phyloP scores from a whole-genome alignment of 2,797 vertebrate genomes.

The Eleutherodactylus coqui region DNA sequence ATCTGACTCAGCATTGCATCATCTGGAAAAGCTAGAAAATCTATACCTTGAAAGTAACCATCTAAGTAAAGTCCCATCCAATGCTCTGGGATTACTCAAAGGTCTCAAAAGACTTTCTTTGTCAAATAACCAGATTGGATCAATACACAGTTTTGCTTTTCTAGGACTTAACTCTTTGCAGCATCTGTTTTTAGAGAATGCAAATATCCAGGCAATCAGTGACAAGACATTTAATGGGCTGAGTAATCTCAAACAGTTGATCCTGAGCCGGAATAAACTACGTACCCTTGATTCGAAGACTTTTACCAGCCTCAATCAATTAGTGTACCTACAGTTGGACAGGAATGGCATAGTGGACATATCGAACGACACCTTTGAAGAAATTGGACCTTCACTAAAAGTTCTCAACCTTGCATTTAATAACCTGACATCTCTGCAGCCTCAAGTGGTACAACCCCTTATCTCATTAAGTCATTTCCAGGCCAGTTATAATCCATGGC shows the following conservation, averaged over 20 bases:
- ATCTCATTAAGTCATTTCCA: conserved; percentile 76
- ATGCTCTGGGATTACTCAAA: conserved; percentile 71
- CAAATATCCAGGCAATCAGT: conserved; percentile 70
- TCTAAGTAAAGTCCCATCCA: conserved; percentile 72
- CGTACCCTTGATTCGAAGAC: conserved; percentile 72
- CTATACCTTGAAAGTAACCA: conserved; percentile 75
- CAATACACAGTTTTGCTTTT: conserved; percentile 73
- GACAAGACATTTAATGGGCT: conserved; percentile 73
- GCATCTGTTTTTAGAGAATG: conserved; percentile 72
- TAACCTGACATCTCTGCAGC: conserved; percentile 76
- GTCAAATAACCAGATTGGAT: conserved; percentile 73
- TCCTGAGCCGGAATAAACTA: conserved; percentile 74
- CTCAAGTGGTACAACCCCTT: conserved; percentile 75
- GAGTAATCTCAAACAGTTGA: conserved; percentile 72
- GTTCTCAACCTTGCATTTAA: conserved; percentile 78
- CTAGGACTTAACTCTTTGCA: conserved; percentile 72
- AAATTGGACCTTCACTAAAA: conserved; percentile 74
- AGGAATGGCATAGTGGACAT: conserved; percentile 74
- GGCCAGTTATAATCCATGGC: conserved; percentile 77
- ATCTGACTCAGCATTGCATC: conserved; percentile 71
- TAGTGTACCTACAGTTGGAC: conserved; percentile 74
- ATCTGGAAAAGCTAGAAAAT: conserved; percentile 71
- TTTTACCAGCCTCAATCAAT: conserved; percentile 71
- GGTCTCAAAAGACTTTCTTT: conserved; percentile 75
- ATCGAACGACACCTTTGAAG: conserved; percentile 72